Evolutionary conservation across 1,140 invertebrate genomes (phyloP), one percentile per base, ranked within the genome.

Genomic region (Trichomalopsis sarcophagae): DNA sequence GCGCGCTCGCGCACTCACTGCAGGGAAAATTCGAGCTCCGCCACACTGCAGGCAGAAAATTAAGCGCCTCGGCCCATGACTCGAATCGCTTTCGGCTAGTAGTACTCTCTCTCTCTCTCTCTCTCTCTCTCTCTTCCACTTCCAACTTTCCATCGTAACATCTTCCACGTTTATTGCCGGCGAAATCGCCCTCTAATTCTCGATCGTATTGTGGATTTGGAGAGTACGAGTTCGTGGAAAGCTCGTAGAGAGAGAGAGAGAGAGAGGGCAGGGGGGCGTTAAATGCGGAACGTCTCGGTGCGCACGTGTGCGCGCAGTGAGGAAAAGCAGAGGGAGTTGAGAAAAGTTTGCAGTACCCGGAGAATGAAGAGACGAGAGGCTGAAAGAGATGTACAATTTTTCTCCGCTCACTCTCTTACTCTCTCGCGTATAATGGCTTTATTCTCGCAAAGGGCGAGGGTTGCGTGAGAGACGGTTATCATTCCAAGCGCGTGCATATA

Each of bases 111-210:
- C 69, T 17, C 13, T 62, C 76, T 30, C 76, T 62, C 27, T 62
- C 47, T 27, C 47, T 33, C 47, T 55, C 2, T 23, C 13, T 69
- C 69, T 71, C 14, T 14, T n/a, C 23, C 69, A 30, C 17, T 13
- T 47, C 44, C 14, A 79, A 84, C 40, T 71, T 73, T 47, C 44
- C 27, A 21, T 40, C 27, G 68, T 71, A 71, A 79, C 76, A 79
- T 73, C 68, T 84, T 79, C 74, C 55, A 17, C 55, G 23, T 84
- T 84, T 84, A 84, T 79, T 84, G 44, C 40, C 40, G 30, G 21
- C 76, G 21, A 73, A 79, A 84, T 79, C 82, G 47, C 74, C 47
- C 62, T 73, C 82, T 84, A 84, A 84, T 84, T 84, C 30, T 84
- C 62, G 66, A 84, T 73, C 30, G 14, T 73, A 69, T 75, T 79